phyloP scores from a whole-genome alignment of 1,140 invertebrate species.

The Drosophila prosaltans region DNA sequence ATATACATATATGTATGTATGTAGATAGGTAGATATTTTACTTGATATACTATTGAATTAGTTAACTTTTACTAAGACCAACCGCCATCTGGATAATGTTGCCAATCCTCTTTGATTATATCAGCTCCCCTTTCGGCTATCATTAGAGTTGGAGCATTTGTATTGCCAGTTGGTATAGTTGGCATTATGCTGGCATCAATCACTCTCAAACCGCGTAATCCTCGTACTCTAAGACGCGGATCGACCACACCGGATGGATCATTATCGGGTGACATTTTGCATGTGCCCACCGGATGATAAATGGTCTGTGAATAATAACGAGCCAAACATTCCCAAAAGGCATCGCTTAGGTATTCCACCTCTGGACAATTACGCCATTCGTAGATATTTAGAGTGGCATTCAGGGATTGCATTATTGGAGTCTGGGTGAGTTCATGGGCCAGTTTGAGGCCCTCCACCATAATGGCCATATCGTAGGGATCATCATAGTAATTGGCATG shows the following conservation, averaged over 20 bases:
- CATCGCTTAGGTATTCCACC: slow-evolving; percentile 83
- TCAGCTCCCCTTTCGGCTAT: slow-evolving; percentile 88
- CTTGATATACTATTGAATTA: not conserved
- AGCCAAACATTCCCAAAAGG: slow-evolving; percentile 89
- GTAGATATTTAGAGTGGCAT: slow-evolving; percentile 86
- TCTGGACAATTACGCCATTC: slow-evolving; percentile 86
- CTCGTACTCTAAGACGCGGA: slow-evolving; percentile 85
- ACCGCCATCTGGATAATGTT: slow-evolving; percentile 53
- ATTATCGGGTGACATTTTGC: slow-evolving; percentile 86
- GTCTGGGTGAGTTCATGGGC: slow-evolving; percentile 86
- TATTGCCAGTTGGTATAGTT: slow-evolving; percentile 87
- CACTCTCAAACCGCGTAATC: slow-evolving; percentile 86
- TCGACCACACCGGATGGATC: slow-evolving; percentile 87
- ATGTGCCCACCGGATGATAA: slow-evolving; percentile 87
- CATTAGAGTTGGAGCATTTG: slow-evolving; percentile 88
- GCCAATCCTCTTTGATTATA: slow-evolving; percentile 87
- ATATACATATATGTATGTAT: too few species aligned
- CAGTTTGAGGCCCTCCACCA: slow-evolving; percentile 90
- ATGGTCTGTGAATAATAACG: slow-evolving; percentile 88
- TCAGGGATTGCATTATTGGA: slow-evolving; percentile 86
- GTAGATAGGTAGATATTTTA: not conserved
- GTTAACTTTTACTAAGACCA: slow-evolving; percentile 32
- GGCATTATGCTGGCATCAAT: slow-evolving; percentile 91
- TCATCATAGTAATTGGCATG: slow-evolving; percentile 91
- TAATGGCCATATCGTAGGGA: slow-evolving; percentile 87